Evolutionary conservation across 2,113 vertebrate species (phyloP).

Genomic region (Ursus arctos): DNA sequence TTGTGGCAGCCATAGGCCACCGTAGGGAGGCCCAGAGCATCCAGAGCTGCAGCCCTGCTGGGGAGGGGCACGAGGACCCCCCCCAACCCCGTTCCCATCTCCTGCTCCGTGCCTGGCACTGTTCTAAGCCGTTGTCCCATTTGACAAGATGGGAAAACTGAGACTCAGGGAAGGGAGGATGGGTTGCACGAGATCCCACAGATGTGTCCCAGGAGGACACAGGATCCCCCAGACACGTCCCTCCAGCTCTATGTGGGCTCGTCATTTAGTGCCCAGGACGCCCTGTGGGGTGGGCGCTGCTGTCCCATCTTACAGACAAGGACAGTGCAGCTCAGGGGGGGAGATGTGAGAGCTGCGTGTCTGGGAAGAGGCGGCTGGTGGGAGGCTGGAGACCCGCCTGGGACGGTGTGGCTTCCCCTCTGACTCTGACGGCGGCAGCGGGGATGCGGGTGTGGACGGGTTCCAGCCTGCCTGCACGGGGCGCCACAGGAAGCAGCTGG

Average conservation of each 20-base stretch:
- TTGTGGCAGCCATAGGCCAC: not conserved
- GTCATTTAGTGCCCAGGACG: not conserved
- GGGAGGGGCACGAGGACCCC: not conserved
- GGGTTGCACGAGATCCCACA: not conserved
- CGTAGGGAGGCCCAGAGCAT: not conserved
- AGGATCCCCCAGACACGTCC: not conserved
- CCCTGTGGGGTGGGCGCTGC: not conserved
- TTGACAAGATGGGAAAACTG: not conserved
- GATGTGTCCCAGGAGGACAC: not conserved
- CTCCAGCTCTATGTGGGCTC: not conserved
- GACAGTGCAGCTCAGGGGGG: not conserved
- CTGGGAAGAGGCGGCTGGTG: not conserved
- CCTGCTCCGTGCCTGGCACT: not conserved
- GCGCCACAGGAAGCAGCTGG: not conserved
- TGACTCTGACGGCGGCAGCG: not conserved
- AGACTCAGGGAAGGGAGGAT: not conserved
- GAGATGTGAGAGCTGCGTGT: accelerated
- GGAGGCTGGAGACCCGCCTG: not conserved
- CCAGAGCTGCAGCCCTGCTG: not conserved
- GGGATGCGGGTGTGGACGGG: accelerated
- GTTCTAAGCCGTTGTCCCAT: not conserved
- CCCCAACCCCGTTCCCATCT: not conserved
- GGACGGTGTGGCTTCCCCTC: not conserved
- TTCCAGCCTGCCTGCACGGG: not conserved
- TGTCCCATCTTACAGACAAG: not conserved